These are phyloP conservation scores for Ferrisia virgata DNA, from an alignment of 2,888 invertebrate species.

Conservation along the genomic window DNA sequence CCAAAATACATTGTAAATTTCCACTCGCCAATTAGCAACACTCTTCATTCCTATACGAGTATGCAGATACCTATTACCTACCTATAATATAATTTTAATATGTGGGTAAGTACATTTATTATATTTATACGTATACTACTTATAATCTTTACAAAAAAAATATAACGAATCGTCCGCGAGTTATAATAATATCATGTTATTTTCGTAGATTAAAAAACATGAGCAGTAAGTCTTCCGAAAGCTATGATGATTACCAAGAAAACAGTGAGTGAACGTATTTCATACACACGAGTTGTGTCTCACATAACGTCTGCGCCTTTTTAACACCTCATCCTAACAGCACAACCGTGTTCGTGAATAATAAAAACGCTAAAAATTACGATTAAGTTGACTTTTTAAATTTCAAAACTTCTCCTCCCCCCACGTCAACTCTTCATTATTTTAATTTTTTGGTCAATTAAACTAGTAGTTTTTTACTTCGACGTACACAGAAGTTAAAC, in stretches of 20 bases:
- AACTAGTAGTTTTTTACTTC: neutral
- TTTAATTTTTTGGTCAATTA: constrained; percentile 4
- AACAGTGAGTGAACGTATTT: constrained; percentile 28
- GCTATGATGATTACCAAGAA: constrained; percentile 43
- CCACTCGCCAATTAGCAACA: neutral
- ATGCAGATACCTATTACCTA: too few species aligned
- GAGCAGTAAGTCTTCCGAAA: constrained; percentile 44
- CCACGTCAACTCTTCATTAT: neutral
- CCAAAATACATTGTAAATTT: neutral
- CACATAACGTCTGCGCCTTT: neutral
- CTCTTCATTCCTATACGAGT: too few species aligned
- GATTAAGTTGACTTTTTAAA: neutral
- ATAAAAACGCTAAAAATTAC: neutral
- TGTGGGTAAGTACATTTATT: too few species aligned
- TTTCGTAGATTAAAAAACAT: constrained; percentile 38
- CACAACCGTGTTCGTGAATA: too few species aligned
- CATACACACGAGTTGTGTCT: neutral
- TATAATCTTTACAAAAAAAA: neutral
- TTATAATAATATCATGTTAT: neutral
- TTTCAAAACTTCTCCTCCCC: neutral
- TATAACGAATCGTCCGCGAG: neutral
- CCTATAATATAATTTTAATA: too few species aligned
- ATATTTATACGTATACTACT: neutral
- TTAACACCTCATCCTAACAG: neutral
- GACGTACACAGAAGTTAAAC: neutral